Evolutionary conservation across 2,797 vertebrate species (phyloP).

Genomic region (Coranthus polyacanthus): DNA sequence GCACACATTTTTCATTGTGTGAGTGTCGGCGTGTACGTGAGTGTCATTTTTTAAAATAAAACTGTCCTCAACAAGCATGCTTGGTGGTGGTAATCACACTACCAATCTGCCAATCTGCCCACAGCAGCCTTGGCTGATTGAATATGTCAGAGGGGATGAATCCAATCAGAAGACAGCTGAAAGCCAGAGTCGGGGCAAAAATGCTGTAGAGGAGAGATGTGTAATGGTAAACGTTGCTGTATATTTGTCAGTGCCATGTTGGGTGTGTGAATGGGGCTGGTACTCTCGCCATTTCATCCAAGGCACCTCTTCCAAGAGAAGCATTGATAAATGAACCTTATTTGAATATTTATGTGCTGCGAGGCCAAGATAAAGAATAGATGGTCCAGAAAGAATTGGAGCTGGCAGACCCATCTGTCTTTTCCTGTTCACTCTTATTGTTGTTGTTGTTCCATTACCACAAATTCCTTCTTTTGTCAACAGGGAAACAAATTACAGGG

Average conservation of each 20-base stretch:
- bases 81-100: conserved; percentile 73
- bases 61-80: conserved; percentile 65
- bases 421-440: conserved; percentile 76
- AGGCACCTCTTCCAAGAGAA: conserved; percentile 73
- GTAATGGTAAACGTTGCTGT: conserved; percentile 59
- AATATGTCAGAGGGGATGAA: conserved; percentile 79
- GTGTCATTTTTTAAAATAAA: conserved; percentile 50
- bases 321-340: conserved; percentile 81
- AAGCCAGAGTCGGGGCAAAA: conserved; percentile 60
- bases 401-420: conserved; percentile 91
- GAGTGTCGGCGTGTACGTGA: conserved; percentile 35
- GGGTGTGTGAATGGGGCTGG: conserved; percentile 44
- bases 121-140: conserved; percentile 76
- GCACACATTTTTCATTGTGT: conserved; percentile 45
- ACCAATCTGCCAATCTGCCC: conserved; percentile 78
- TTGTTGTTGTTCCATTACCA: conserved; percentile 83
- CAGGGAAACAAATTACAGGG: conserved; percentile 76
- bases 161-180: conserved; percentile 75
- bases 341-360: conserved; percentile 83
- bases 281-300: conserved; percentile 70
- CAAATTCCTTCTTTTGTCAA: conserved; percentile 82
- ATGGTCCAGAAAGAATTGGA: conserved; percentile 86
- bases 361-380: conserved; percentile 89
- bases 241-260: conserved; percentile 66
- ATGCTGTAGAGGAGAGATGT: conserved; percentile 45